Percentiles rank a stretch among this genome's conserved stretches.
Evolutionary conservation across 2,797 vertebrate genomes (phyloP).

Genomic region (Amniataba percoides): DNA sequence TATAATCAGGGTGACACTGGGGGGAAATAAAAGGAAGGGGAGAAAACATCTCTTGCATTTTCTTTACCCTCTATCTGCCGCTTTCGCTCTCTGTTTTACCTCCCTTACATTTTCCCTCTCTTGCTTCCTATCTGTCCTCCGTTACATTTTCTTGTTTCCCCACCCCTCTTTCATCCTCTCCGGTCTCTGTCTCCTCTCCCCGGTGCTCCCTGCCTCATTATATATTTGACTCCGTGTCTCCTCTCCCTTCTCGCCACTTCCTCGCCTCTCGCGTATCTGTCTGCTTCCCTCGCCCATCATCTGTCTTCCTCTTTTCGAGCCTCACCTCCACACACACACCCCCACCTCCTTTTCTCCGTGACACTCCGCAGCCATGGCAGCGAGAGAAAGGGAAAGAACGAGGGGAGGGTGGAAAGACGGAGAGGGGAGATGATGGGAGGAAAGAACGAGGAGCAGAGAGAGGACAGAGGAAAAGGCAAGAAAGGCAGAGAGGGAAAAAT

Average conservation of each 20-base stretch:
- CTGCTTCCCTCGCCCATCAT: conserved; percentile 36
- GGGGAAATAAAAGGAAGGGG: conserved; percentile 77
- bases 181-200: conserved; percentile 14
- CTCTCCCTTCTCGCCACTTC: conserved; percentile 18
- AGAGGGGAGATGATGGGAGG: conserved; percentile 2
- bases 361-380: conserved; percentile 47
- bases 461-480: conserved; percentile 11
- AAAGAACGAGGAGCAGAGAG: conserved; percentile 5
- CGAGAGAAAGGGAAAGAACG: background rate
- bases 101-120: conserved; percentile 18
- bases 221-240: conserved; percentile 59
- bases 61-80: conserved; percentile 65
- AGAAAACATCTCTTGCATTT: conserved; percentile 72
- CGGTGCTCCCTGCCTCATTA: conserved; percentile 52
- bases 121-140: conserved; percentile 28
- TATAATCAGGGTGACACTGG: conserved; percentile 88
- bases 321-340: conserved; percentile 35
- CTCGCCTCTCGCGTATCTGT: conserved; percentile 28
- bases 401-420: conserved; percentile 5
- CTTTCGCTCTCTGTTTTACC: conserved; percentile 38
- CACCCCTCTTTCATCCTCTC: conserved; percentile 19
- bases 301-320: conserved; percentile 22
- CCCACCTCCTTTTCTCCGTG: conserved; percentile 13
- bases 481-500: background rate
- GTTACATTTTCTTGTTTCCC: conserved; percentile 20